Conservation (phyloP, 1,140 invertebrate genomes). For the Magallana ariakensis region DNA sequence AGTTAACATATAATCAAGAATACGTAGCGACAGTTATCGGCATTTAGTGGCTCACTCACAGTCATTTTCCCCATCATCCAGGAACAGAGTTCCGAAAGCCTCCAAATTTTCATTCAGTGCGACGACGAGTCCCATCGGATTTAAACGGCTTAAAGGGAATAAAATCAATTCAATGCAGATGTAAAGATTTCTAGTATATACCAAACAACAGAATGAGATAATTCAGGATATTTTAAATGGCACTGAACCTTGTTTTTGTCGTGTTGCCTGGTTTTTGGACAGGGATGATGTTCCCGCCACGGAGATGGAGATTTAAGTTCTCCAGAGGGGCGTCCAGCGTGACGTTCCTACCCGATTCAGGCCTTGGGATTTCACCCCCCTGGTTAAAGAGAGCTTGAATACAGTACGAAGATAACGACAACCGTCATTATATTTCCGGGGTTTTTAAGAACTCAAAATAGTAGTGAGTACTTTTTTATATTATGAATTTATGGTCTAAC, state of each 20-base stretch:
- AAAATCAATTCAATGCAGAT: too few species aligned
- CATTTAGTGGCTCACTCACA: constrained; percentile 47
- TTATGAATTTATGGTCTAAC: constrained; percentile 18
- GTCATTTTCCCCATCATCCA: constrained; percentile 71
- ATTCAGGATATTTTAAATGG: background rate
- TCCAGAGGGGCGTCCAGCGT: constrained; percentile 60
- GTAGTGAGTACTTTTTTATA: too few species aligned
- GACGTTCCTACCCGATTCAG: background rate
- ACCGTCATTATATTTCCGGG: too few species aligned
- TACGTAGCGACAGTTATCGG: too few species aligned
- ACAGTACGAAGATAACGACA: too few species aligned
- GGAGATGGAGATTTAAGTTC: constrained; percentile 74
- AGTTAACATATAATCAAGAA: too few species aligned
- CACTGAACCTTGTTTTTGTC: constrained; percentile 65
- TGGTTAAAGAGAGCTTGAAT: constrained; percentile 24
- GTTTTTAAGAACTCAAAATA: too few species aligned
- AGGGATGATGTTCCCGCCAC: constrained; percentile 75
- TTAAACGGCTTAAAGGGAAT: constrained; percentile 82
- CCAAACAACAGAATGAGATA: too few species aligned
- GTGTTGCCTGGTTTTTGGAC: constrained; percentile 71
- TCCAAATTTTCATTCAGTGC: constrained; percentile 79
- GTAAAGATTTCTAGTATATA: background rate
- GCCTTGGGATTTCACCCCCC: constrained; percentile 50
- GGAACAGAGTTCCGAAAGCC: constrained; percentile 64
- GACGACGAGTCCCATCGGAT: constrained; percentile 83